phyloP scores from a whole-genome alignment of 35 echinoderm and acorn worm genomes.

The Lytechinus pictus region DNA sequence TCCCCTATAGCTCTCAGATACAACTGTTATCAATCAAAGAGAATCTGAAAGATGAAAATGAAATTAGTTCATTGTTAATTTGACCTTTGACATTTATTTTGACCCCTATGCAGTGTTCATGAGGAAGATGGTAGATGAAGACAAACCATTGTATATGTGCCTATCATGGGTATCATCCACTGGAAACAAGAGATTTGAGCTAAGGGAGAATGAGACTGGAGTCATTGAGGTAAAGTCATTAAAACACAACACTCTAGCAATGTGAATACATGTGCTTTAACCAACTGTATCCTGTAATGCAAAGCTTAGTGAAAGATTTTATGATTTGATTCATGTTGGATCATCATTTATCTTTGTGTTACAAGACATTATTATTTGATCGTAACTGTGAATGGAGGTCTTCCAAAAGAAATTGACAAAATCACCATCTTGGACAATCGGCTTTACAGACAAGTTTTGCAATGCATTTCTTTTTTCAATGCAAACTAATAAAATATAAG shows the following conservation, averaged over 20 bases:
- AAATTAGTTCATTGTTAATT: not conserved
- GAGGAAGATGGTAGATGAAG: constrained; percentile 83
- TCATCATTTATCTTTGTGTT: too few species aligned
- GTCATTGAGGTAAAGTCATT: constrained; percentile 74
- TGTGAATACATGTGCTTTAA: too few species aligned
- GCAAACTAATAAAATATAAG: too few species aligned
- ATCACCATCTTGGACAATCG: too few species aligned
- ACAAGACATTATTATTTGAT: too few species aligned
- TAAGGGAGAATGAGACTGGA: constrained; percentile 97
- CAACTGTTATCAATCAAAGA: not conserved
- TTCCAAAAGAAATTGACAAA: too few species aligned
- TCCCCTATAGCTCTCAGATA: not conserved
- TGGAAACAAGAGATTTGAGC: constrained; percentile 78
- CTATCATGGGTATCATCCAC: constrained; percentile 76
- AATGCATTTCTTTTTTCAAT: too few species aligned
- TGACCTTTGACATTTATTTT: not conserved
- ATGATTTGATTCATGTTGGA: too few species aligned
- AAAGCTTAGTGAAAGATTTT: too few species aligned
- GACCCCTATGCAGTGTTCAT: constrained; percentile 56
- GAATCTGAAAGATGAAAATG: not conserved
- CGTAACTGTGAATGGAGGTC: too few species aligned
- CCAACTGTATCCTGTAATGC: too few species aligned
- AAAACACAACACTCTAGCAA: not conserved
- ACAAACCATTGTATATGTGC: constrained; percentile 73
- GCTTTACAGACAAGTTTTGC: too few species aligned